Conservation (phyloP, 2,113 vertebrate genomes). For the Heptranchias perlo region DNA sequence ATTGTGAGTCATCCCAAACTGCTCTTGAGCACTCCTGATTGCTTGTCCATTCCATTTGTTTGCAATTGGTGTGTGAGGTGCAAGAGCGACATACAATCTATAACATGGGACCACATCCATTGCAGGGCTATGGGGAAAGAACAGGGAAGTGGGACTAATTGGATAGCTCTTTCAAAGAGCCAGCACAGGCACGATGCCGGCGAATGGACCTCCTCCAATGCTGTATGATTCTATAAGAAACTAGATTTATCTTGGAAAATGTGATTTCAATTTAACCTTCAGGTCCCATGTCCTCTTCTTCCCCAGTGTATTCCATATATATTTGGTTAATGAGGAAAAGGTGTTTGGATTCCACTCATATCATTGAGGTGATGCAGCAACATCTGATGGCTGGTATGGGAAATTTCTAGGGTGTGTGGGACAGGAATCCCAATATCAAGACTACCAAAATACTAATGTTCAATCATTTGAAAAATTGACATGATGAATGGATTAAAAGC, state of each 20-base stretch:
- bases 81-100: neutral
- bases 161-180: neutral
- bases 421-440: neutral
- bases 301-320: slow-evolving; percentile 12
- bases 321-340: slow-evolving; percentile 18
- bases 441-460: slow-evolving; percentile 26
- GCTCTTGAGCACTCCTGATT: neutral
- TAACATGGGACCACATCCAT: neutral
- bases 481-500: slow-evolving; percentile 36
- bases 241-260: neutral
- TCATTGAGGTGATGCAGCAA: slow-evolving; percentile 10
- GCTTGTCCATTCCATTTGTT: neutral
- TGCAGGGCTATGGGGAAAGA: neutral
- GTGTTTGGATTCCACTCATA: slow-evolving; percentile 7
- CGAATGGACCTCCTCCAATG: neutral
- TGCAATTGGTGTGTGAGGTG: neutral
- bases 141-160: neutral
- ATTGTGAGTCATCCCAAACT: neutral
- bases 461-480: neutral
- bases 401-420: neutral
- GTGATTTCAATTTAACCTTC: neutral
- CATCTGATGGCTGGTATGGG: slow-evolving; percentile 15
- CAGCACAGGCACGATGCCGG: neutral
- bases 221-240: neutral
- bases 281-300: slow-evolving; percentile 1